Evolutionary conservation across 2,888 invertebrate genomes (phyloP).

Genomic region (Mythimna loreyi): DNA sequence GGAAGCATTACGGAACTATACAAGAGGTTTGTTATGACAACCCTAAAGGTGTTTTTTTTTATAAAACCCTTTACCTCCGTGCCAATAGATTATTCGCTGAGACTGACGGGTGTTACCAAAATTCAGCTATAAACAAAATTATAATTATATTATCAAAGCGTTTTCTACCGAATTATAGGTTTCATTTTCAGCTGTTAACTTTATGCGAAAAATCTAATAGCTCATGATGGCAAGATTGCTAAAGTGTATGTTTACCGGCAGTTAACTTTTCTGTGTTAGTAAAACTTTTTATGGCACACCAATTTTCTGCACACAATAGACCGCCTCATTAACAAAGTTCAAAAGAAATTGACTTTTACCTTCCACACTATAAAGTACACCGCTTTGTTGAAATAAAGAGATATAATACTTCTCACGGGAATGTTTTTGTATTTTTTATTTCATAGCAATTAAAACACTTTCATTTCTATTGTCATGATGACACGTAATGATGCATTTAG

Average conservation of each 20-base stretch:
- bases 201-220: constrained; percentile 18
- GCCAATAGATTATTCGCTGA: too few species aligned
- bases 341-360: constrained; percentile 30
- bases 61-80: too few species aligned
- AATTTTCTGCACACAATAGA: constrained; percentile 49
- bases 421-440: constrained; percentile 43
- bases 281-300: constrained; percentile 30
- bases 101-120: too few species aligned
- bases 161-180: neutral
- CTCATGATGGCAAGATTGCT: constrained; percentile 2
- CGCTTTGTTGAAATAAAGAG: constrained; percentile 38
- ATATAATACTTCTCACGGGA: constrained; percentile 49
- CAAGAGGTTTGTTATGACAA: too few species aligned
- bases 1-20: too few species aligned
- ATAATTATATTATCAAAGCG: neutral
- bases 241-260: constrained; percentile 30
- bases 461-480: constrained; percentile 57
- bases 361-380: constrained; percentile 14
- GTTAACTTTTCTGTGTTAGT: constrained; percentile 21
- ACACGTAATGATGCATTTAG: constrained; percentile 8
- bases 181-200: constrained; percentile 1
- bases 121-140: neutral
- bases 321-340: constrained; percentile 15
- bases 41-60: too few species aligned
- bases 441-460: constrained; percentile 57